Percentiles rank a stretch among this genome's conserved stretches.
Conservation (phyloP, 2,888 invertebrate species). For the Apodemia mormo region DNA sequence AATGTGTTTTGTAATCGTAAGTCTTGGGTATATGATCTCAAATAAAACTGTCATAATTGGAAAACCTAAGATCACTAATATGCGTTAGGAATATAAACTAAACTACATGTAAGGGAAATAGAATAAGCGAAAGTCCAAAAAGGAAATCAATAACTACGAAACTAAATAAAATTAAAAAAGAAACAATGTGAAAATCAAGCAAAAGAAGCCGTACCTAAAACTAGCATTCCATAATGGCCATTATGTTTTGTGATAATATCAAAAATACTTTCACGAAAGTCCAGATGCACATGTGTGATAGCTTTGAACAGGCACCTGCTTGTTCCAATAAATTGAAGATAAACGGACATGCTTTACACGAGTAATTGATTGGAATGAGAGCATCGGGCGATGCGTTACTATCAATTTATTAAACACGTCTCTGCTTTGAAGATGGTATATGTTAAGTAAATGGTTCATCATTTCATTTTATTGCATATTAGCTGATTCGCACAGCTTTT, state of each 20-base stretch:
- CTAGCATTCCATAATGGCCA: background rate
- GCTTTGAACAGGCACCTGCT: constrained; percentile 26
- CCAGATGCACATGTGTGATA: constrained; percentile 7
- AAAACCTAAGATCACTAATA: too few species aligned
- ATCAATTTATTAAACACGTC: constrained; percentile 33
- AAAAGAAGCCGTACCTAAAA: background rate
- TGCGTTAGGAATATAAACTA: too few species aligned
- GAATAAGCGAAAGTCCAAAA: too few species aligned
- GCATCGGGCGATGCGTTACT: constrained; percentile 22
- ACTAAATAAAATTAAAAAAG: too few species aligned
- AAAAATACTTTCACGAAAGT: constrained; percentile 8
- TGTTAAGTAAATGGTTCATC: background rate
- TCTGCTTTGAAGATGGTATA: constrained; percentile 30
- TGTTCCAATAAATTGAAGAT: constrained; percentile 29
- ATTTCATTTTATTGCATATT: background rate
- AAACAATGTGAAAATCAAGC: too few species aligned
- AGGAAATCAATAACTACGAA: too few species aligned
- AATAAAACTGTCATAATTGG: too few species aligned
- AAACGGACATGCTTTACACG: constrained; percentile 27
- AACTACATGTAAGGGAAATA: too few species aligned
- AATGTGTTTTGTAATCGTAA: too few species aligned
- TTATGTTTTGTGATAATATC: background rate
- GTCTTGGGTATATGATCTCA: too few species aligned
- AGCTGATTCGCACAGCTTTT: too few species aligned
- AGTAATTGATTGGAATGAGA: constrained; percentile 34